Percentiles rank a stretch among this genome's conserved stretches.
phyloP scores from a whole-genome alignment of 2,113 vertebrate genomes.

The Oreocharis arfaki region DNA sequence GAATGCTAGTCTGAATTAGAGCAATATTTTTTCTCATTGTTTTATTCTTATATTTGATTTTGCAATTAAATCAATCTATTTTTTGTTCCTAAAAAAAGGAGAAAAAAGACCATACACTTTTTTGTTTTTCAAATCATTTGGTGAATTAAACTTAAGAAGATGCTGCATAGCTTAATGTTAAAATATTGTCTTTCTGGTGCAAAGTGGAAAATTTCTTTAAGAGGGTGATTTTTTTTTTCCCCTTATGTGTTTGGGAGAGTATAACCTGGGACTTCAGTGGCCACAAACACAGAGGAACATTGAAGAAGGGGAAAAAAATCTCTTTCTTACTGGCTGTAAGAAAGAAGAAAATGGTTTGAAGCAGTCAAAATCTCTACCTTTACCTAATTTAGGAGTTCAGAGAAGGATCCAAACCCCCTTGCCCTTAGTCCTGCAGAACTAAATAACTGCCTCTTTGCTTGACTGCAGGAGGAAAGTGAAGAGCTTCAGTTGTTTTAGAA shows the following conservation, averaged over 20 bases:
- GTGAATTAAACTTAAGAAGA: neutral
- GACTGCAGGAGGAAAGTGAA: neutral
- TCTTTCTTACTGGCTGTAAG: neutral
- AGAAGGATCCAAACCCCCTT: neutral
- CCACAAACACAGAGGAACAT: neutral
- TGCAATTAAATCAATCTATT: neutral
- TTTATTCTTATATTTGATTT: neutral
- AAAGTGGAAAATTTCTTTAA: neutral
- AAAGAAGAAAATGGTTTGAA: neutral
- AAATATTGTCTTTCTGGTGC: neutral
- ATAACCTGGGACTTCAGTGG: neutral
- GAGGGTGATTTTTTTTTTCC: neutral
- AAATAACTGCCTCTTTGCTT: neutral
- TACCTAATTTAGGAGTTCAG: neutral
- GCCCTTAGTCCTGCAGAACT: neutral
- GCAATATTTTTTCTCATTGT: fast-evolving
- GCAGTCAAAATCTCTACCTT: neutral
- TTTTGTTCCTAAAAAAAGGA: neutral
- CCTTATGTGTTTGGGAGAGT: neutral
- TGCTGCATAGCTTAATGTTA: neutral
- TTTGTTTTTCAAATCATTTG: neutral
- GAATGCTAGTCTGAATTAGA: neutral
- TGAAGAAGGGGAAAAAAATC: neutral
- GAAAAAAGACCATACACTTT: neutral
- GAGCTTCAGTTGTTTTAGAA: neutral